Evolutionary conservation across 2,113 vertebrate genomes (phyloP), one percentile per base, ranked within the genome.

Genomic region (Gavia stellata): DNA sequence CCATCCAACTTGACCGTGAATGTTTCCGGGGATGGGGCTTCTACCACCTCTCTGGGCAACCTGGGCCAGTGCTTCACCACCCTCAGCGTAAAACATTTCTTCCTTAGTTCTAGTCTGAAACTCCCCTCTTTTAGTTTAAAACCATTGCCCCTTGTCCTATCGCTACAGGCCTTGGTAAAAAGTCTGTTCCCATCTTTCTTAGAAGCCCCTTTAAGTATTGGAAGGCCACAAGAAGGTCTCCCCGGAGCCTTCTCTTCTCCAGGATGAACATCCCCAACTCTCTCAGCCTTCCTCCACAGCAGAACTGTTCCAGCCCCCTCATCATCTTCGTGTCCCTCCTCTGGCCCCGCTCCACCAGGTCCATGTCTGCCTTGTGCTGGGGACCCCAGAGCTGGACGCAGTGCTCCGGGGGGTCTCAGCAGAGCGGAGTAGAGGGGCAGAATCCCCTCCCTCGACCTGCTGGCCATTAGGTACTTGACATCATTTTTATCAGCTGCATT

Each of bases 281-380:
- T 53, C 73, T 2, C 81, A 86, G 25, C 24, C 86, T 77, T 1
- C 0, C 12, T 5, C 1, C 45, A 6, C 0, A 38, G 7, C 44
- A 84, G 45, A 67, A 59, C 2, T 2, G 6, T 14, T 73, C 21
- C 47, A 62, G 2, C 25, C 28, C 45, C 33, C 0, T 0, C 11
- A 40, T 2, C 58, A 62, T 17, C 26, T 19, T 10, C 0, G 0
- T 29, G 53, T 3, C 29, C 29, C 12, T 82, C 44, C 66, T 59
- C 44, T 53, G 72, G 44, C 1, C 6, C 13, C 0, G 0, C 23
- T 63, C 34, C 65, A 58, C 0, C 6, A 63, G 7, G 0, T 73
- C 47, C 21, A 1, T 0, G 0, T 38, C 38, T 17, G 13, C 38
- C 53, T 3, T 24, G 0, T 44, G 1, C 19, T 62, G 79, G 5